A percentile compares a stretch with the other conserved stretches of the same genome.
Conservation (phyloP, 2,888 invertebrate species). For the Euplagia quadripunctaria region DNA sequence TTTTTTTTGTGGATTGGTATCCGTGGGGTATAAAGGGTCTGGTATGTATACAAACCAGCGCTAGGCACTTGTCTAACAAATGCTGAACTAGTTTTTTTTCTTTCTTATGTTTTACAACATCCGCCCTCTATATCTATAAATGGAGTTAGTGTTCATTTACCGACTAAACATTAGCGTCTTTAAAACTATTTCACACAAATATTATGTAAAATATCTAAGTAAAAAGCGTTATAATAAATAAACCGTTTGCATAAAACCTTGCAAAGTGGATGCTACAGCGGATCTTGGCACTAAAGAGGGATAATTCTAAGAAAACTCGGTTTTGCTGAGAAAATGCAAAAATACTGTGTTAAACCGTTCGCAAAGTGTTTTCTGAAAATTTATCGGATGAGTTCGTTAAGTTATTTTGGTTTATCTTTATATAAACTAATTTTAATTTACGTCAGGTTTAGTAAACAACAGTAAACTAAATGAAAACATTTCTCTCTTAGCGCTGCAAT, state of each 20-base stretch:
- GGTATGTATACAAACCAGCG: no score
- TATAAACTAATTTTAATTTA: neutral
- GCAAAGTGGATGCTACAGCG: conserved; percentile 13
- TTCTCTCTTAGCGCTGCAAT: neutral
- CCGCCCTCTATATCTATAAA: neutral
- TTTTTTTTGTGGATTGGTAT: no score
- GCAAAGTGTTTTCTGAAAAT: conserved; percentile 8
- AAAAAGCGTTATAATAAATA: conserved; percentile 9
- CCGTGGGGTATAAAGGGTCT: no score
- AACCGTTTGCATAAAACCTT: conserved; percentile 8
- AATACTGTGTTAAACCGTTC: conserved; percentile 6
- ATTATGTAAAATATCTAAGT: neutral
- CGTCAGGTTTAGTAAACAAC: neutral
- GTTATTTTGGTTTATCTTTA: conserved; percentile 5
- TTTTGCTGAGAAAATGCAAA: conserved; percentile 8
- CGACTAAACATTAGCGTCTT: neutral
- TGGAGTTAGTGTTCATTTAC: neutral
- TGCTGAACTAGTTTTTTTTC: no score
- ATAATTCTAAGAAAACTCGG: conserved; percentile 17
- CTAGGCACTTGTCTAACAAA: no score
- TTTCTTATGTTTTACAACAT: neutral
- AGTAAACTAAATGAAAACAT: neutral
- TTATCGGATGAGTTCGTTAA: conserved; percentile 1
- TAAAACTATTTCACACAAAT: conserved; percentile 1
- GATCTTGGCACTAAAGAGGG: conserved; percentile 15